Evolutionary conservation across 1,140 invertebrate genomes (phyloP).

Genomic region (Drosophila littoralis): DNA sequence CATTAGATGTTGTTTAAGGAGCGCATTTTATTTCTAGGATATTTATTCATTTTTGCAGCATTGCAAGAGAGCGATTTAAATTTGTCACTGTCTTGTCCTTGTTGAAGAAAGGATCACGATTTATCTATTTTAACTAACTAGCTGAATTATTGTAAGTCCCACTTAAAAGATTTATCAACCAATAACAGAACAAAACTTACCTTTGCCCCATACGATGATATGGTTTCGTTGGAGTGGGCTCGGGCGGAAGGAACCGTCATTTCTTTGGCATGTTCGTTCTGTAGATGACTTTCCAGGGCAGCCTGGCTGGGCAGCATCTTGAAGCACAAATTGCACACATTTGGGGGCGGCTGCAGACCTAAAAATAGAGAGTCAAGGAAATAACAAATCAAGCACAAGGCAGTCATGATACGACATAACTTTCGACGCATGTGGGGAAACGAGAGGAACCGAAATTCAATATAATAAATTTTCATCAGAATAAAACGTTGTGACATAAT

Average conservation of each 20-base stretch:
- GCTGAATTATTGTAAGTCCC: too few species aligned
- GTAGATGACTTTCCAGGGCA: constrained; percentile 98
- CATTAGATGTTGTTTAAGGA: constrained; percentile 2
- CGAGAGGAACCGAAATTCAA: constrained; percentile 32
- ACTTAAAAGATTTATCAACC: neutral
- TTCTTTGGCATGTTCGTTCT: constrained; percentile 85
- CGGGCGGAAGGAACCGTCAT: constrained; percentile 42
- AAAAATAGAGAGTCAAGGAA: constrained; percentile 12
- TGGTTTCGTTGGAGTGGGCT: constrained; percentile 43
- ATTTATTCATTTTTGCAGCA: neutral
- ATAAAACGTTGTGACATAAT: constrained; percentile 79
- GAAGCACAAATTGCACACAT: constrained; percentile 98
- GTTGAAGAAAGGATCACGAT: neutral
- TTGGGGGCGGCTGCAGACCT: constrained; percentile 77
- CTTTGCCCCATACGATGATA: constrained; percentile 65
- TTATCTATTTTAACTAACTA: too few species aligned
- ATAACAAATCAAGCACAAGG: constrained; percentile 35
- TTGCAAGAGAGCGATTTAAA: too few species aligned
- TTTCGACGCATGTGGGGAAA: constrained; percentile 50
- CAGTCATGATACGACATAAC: constrained; percentile 50
- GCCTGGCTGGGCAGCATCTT: constrained; percentile 99
- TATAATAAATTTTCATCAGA: constrained; percentile 77
- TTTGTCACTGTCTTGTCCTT: too few species aligned
- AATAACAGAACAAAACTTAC: constrained; percentile 45
- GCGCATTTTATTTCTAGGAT: neutral